phyloP scores from a whole-genome alignment of 2,113 vertebrate genomes.

The Pseudorectes ferrugineus region DNA sequence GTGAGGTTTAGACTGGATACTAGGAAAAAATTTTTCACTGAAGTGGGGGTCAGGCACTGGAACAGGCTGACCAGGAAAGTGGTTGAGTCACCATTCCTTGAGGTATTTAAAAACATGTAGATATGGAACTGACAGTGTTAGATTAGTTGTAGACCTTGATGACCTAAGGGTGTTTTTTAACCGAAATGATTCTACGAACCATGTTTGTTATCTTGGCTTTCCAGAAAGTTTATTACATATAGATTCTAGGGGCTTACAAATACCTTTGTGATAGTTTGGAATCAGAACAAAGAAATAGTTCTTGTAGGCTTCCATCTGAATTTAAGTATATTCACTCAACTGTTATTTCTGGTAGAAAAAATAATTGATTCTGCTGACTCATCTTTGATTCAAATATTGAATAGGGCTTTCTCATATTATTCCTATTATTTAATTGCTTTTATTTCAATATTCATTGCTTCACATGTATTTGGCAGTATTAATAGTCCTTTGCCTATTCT shows the following conservation, averaged over 20 bases:
- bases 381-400: background rate
- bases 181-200: background rate
- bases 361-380: background rate
- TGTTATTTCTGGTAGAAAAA: background rate
- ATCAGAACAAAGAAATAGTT: background rate
- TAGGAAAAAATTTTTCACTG: background rate
- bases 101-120: background rate
- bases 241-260: background rate
- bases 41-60: background rate
- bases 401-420: background rate
- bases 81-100: background rate
- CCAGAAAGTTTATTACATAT: background rate
- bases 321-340: background rate
- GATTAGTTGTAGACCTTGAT: background rate
- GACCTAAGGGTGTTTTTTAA: background rate
- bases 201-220: background rate
- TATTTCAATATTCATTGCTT: background rate
- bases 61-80: background rate
- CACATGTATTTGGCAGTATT: background rate
- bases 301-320: background rate
- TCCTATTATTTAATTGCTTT: background rate
- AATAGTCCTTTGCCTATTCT: background rate
- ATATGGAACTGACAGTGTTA: rapidly evolving
- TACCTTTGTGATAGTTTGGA: background rate
- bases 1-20: background rate